Percentiles rank a stretch among this genome's conserved stretches.
These are phyloP conservation scores for Andrena chrysosceles DNA, from an alignment of 2,888 invertebrate species.

Conservation along the genomic window DNA sequence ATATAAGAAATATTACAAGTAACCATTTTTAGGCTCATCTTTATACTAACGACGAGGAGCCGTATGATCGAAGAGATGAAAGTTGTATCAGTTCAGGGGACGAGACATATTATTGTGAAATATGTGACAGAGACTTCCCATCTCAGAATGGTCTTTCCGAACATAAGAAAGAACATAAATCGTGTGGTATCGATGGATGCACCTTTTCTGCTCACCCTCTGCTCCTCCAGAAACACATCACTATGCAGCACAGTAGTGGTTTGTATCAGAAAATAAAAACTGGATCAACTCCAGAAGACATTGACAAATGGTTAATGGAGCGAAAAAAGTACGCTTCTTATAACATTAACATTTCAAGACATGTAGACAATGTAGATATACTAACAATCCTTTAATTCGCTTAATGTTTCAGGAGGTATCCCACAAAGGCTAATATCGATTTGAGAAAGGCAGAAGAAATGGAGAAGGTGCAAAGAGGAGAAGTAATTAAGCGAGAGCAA, in stretches of 20 bases:
- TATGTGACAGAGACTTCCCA: slow-evolving; percentile 92
- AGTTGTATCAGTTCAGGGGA: slow-evolving; percentile 70
- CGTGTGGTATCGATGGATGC: slow-evolving; percentile 93
- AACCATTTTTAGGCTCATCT: slow-evolving; percentile 78
- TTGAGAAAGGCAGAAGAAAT: slow-evolving; percentile 88
- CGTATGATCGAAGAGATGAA: slow-evolving; percentile 75
- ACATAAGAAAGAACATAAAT: slow-evolving; percentile 91
- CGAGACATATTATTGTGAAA: slow-evolving; percentile 88
- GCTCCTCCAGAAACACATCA: slow-evolving; percentile 92
- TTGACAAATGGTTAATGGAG: slow-evolving; percentile 93
- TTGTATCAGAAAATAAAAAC: slow-evolving; percentile 92
- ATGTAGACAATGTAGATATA: too few species aligned
- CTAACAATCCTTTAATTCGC: too few species aligned
- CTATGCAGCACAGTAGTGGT: slow-evolving; percentile 94
- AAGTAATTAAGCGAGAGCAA: slow-evolving; percentile 87
- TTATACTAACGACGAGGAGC: slow-evolving; percentile 72
- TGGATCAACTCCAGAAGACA: slow-evolving; percentile 92
- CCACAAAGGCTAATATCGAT: slow-evolving; percentile 90
- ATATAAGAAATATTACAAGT: slow-evolving; percentile 68
- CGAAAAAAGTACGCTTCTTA: slow-evolving; percentile 87
- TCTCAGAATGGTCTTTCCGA: slow-evolving; percentile 87
- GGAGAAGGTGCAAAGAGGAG: slow-evolving; percentile 91
- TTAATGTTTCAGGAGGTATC: slow-evolving; percentile 87
- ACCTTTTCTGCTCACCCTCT: slow-evolving; percentile 92
- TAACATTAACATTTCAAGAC: not conserved